Evolutionary conservation across 2,888 invertebrate species (phyloP), one percentile per base, ranked within the genome.

Genomic region (Clepsis dumicolana): DNA sequence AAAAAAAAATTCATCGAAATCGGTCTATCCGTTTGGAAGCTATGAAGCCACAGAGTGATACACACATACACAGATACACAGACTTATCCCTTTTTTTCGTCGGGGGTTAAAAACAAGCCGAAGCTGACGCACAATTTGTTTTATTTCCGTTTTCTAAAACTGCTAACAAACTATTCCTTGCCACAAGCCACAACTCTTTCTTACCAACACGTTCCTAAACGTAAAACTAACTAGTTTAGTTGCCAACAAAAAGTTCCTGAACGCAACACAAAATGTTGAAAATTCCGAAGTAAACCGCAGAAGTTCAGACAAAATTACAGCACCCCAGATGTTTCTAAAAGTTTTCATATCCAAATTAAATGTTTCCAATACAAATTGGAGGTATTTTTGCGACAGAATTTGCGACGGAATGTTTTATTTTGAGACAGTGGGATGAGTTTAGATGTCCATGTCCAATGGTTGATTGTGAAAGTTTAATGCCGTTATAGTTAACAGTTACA

Each of bases 241-340:
- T 38, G 2, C 4, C 2, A 48, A 65, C 44, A 35, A 53, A 25
- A 54, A 61, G 18, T 21, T 65, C 27, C 8, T 0, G 21, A 41
- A 25, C 32, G 44, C 35, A 12, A 52, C 52, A 35, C 56, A 14
- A 56, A 53, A 56, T 32, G 32, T 59, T 44, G 60, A 21, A 61
- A 38, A 63, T 38, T 27, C 29, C 38, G 4, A 64, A 29, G 32
- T 5, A 35, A 35, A 56, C 54, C 32, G 16, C 44, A 56, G 14
- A 62, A 66, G 54, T 61, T 35, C 3, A 62, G 21, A 56, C 25
- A 38, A 56, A 66, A 62, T 62, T 27, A 48, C 48, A 61, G 27
- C 12, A 53, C 32, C 44, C 44, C 66, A 66, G 66, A 61, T 66
- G 61, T 61, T 63, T 27, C 27, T 35, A 25, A 62, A 66, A 62